These are phyloP conservation scores for Sericinus montela DNA, from an alignment of 2,888 invertebrate species.

Conservation along the genomic window DNA sequence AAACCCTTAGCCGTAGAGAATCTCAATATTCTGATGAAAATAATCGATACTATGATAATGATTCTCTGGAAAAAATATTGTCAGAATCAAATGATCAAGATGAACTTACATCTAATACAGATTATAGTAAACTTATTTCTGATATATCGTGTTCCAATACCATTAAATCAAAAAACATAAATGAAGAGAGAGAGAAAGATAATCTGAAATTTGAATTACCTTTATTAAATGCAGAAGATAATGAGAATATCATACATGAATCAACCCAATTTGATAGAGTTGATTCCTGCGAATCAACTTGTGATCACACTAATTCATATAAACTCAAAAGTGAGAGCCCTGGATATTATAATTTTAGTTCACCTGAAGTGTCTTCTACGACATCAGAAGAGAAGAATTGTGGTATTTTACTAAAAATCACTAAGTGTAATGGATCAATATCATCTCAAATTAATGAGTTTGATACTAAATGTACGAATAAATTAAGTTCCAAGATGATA, in stretches of 20 bases:
- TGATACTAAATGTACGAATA: slow-evolving; percentile 29
- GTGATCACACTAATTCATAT: slow-evolving; percentile 42
- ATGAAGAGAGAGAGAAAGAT: slow-evolving; percentile 43
- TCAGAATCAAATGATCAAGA: slow-evolving; percentile 34
- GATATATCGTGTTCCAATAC: neutral
- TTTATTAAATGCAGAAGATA: slow-evolving; percentile 17
- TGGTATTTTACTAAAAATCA: slow-evolving; percentile 62
- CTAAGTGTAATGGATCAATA: slow-evolving; percentile 58
- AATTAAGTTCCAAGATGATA: slow-evolving; percentile 54
- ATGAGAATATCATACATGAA: slow-evolving; percentile 13
- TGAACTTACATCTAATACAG: slow-evolving; percentile 23
- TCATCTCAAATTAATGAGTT: slow-evolving; percentile 55
- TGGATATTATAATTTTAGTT: slow-evolving; percentile 45
- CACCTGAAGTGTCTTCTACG: slow-evolving; percentile 70
- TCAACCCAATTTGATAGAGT: slow-evolving; percentile 33
- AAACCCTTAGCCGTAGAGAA: slow-evolving; percentile 42
- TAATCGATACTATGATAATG: slow-evolving; percentile 36
- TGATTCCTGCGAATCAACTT: slow-evolving; percentile 48
- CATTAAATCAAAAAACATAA: slow-evolving; percentile 21
- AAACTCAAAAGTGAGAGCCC: slow-evolving; percentile 33
- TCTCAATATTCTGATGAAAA: slow-evolving; percentile 25
- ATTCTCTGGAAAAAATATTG: slow-evolving; percentile 42
- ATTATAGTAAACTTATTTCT: slow-evolving; percentile 17
- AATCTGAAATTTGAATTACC: slow-evolving; percentile 26
- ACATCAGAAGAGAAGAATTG: slow-evolving; percentile 67